phyloP scores from a whole-genome alignment of 2,888 invertebrate genomes.

The Phania funesta region DNA sequence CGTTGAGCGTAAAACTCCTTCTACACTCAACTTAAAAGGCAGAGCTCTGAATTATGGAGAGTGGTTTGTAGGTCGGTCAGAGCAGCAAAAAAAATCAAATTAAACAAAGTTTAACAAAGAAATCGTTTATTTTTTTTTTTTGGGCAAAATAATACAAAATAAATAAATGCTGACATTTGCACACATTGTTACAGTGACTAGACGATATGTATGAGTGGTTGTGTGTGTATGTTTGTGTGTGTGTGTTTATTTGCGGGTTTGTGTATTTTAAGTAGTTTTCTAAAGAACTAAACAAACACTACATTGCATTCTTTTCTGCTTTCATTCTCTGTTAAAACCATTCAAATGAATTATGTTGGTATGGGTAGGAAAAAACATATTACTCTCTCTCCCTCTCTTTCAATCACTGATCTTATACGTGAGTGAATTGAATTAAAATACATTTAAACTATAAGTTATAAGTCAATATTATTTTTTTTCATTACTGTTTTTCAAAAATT shows the following conservation, averaged over 20 bases:
- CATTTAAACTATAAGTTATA: slow-evolving; percentile 50
- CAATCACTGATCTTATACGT: not conserved
- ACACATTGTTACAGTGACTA: slow-evolving; percentile 14
- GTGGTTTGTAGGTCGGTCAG: slow-evolving; percentile 2
- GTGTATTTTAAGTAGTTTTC: slow-evolving; percentile 33
- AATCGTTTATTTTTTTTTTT: not conserved
- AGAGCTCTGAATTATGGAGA: slow-evolving; percentile 10
- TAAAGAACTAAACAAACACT: slow-evolving; percentile 57
- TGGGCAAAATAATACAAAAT: not conserved
- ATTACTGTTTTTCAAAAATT: not conserved
- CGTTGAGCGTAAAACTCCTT: slow-evolving; percentile 24
- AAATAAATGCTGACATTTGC: slow-evolving; percentile 17
- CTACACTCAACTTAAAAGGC: slow-evolving; percentile 3
- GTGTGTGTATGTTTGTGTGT: not conserved
- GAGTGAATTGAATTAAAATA: slow-evolving; percentile 57
- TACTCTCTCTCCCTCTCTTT: not conserved
- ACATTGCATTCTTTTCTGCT: slow-evolving; percentile 25
- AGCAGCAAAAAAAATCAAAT: not conserved
- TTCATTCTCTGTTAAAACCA: not conserved
- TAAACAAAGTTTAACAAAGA: not conserved
- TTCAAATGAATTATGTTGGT: slow-evolving; percentile 26
- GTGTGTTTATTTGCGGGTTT: not conserved
- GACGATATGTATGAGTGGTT: not conserved
- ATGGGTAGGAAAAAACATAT: not conserved
- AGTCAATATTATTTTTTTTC: slow-evolving; percentile 60